Base-by-base conservation (phyloP, 2,888 invertebrate genomes). In the Melinaea menophilus region DNA sequence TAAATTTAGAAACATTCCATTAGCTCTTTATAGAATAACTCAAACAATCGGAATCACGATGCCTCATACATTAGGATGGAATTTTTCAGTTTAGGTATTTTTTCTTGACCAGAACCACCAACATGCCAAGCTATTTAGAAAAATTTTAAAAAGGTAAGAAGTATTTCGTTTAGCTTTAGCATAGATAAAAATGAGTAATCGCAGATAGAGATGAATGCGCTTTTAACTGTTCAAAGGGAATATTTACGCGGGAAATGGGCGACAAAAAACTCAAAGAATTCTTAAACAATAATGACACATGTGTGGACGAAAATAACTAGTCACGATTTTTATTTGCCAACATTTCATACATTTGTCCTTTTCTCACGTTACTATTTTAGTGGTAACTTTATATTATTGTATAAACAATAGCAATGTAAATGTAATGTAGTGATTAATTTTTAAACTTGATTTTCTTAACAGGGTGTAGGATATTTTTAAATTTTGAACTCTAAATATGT, bases 101-200 rank as follows among this genome's bases (percentile, higher is more conserved):
- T 65, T 47, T 61, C 69, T 48, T 71, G 71, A 65, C 72, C 72
- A 2, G 75, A 75, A 55, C 74, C 74, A 7, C 73, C 73, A 1
- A 67, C 69, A 11, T 72, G 72, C 73, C 45, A 73, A 13, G 73
- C 73, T 67, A 60, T n/a, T 67, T 65, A 58, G 72, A 70, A 1
- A 63, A 66, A 45, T 69, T 70, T 37, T 69, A 72, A 12, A 72
- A 73, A 34, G 71, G 72, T 37, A 61, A 62, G 45, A 68, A 70
- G 58, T 59, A 65, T n/a, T 71, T 68, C 54, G 61, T 64, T 34
- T 69, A 71, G 71, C 61, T 71, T n/a, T n/a, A n/a, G n/a, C 22
- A 62, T 67, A 51, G 68, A 66, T 5, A 58, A 58, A 59, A 65
- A 67, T 59, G 63, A 68, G 35, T 58, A 67, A 31, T 65, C 71